These are phyloP conservation scores for Heliconius sara DNA, from an alignment of 2,888 invertebrate species.

Conservation along the genomic window DNA sequence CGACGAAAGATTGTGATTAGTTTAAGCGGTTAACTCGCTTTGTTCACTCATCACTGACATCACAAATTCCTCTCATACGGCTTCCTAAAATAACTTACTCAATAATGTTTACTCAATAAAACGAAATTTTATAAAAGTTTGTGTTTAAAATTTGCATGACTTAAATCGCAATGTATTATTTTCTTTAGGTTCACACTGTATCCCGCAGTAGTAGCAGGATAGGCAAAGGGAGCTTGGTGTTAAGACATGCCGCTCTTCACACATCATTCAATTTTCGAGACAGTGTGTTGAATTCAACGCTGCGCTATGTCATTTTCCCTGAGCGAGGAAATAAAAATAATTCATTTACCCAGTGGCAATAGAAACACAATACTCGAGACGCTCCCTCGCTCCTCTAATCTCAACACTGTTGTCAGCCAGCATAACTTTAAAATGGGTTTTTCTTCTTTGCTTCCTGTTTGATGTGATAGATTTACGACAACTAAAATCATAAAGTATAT, in stretches of 20 bases:
- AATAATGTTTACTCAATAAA: neutral
- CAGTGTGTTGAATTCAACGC: neutral
- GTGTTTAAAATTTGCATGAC: no score
- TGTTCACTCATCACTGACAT: slow-evolving; percentile 37
- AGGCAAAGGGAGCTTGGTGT: neutral
- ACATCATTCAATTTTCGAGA: neutral
- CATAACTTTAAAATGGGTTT: no score
- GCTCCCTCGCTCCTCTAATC: no score
- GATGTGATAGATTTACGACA: no score
- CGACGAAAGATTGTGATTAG: slow-evolving; percentile 40
- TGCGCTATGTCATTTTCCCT: neutral
- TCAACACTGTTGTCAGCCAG: no score
- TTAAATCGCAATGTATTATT: no score
- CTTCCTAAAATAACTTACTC: slow-evolving; percentile 13
- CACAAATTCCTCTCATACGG: slow-evolving; percentile 24
- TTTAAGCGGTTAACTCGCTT: slow-evolving; percentile 36
- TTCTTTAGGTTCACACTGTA: no score
- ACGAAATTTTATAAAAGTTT: no score
- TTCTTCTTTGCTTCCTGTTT: no score
- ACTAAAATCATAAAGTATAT: no score
- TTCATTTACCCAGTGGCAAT: neutral
- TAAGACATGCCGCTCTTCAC: neutral
- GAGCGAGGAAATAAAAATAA: neutral
- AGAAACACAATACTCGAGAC: no score
- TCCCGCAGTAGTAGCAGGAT: neutral